A percentile compares a stretch with the other conserved stretches of the same genome.
phyloP scores from a whole-genome alignment of 2,888 invertebrate genomes.

The Trichacis sp. region DNA sequence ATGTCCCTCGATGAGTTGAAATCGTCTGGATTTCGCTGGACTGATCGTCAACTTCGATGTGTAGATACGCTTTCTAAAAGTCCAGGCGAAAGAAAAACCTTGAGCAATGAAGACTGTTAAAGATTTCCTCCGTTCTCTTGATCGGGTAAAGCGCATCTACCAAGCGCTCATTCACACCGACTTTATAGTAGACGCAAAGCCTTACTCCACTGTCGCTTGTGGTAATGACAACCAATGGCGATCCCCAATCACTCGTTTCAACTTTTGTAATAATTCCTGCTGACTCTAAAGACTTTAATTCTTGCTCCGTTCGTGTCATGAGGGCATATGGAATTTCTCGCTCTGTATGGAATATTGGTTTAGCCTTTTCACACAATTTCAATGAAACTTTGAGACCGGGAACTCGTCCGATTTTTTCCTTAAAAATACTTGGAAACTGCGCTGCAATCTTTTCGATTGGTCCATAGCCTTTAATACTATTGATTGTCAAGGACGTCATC shows the following conservation, averaged over 20 bases:
- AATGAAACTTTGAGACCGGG: too few relatives aligned
- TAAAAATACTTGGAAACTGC: slow-evolving; percentile 19
- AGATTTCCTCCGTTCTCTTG: slow-evolving; percentile 18
- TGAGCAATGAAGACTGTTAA: slow-evolving; percentile 13
- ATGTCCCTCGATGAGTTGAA: slow-evolving; percentile 28
- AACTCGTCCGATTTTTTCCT: slow-evolving; percentile 15
- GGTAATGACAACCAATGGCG: too few relatives aligned
- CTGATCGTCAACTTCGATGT: slow-evolving; percentile 21
- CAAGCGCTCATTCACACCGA: slow-evolving; percentile 18
- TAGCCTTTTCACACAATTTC: too few relatives aligned
- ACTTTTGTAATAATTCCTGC: slow-evolving; percentile 16
- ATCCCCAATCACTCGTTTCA: slow-evolving; percentile 21
- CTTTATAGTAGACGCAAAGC: slow-evolving; percentile 20
- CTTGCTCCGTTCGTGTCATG: too few relatives aligned
- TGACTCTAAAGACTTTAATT: too few relatives aligned
- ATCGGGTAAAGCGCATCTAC: slow-evolving; percentile 22
- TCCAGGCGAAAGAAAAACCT: slow-evolving; percentile 18
- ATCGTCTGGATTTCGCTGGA: slow-evolving; percentile 25
- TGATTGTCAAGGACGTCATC: too few relatives aligned
- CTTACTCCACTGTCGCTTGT: slow-evolving; percentile 13
- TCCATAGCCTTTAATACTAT: too few relatives aligned
- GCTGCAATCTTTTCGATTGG: too few relatives aligned
- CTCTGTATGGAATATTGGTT: slow-evolving; percentile 9
- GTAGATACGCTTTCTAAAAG: slow-evolving; percentile 20
- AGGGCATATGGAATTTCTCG: slow-evolving; percentile 22